Evolutionary conservation across 2,113 vertebrate species (phyloP), one percentile per base, ranked within the genome.

Genomic region (Aspiorhynchus laticeps): DNA sequence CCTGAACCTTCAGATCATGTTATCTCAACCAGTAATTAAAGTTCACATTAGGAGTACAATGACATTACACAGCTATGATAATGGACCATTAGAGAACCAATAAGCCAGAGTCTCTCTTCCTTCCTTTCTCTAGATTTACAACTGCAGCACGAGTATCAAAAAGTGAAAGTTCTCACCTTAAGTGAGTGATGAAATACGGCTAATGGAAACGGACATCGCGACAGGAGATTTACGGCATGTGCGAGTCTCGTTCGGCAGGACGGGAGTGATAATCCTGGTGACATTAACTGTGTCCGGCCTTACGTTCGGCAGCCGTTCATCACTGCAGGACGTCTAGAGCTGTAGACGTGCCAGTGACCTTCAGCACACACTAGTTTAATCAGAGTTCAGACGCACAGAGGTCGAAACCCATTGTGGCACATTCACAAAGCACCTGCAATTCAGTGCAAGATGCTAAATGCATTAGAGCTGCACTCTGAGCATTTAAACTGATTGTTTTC

Each of bases 151-250:
- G 65, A 80, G 71, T n/a, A 90, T 90, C 19, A 92, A 92, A 87
- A 92, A 92, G 85, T 91, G 41, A 78, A 91, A 90, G 92, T 88
- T 83, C 81, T 89, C 88, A 88, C 88, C 91, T 80, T 59, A 86
- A 87, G 46, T 89, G 84, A 85, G 89, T 90, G 87, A 91, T 92
- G 91, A 93, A 93, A 93, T 91, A 86, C 88, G 84, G 76, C 80
- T 94, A 93, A 94, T 95, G 92, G 91, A 91, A 93, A 91, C 87
- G 89, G 91, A 94, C 92, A 92, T 90, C 69, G 41, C 89, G 91
- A 89, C 88, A 77, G 38, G 53, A 86, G 89, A 93, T 93, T 93
- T 92, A 93, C 92, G 83, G 89, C 85, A 77, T 91, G 84, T 87
- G 84, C 19, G 79, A 73, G 74, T 84, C 81, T 91, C 85, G 89